Evolutionary conservation across 2,113 vertebrate species (phyloP), one percentile per base, ranked within the genome.

Genomic region (Carlito syrichta): DNA sequence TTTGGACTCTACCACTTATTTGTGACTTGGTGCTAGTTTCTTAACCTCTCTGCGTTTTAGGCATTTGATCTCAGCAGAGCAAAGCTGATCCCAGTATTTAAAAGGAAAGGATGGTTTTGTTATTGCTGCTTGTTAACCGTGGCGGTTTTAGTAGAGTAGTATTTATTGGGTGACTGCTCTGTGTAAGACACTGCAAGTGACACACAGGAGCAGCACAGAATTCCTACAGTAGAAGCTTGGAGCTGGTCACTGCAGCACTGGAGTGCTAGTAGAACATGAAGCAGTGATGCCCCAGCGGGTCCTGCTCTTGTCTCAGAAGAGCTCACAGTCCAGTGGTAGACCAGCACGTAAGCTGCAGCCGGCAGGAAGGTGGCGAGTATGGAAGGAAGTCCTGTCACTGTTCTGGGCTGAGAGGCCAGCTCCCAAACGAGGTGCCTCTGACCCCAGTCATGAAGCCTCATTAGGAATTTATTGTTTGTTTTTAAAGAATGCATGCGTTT

Each of bases 241-340:
- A 14, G 56, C 50, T 48, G 43, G 20, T 48, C 22, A 6, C 20
- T 10, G 27, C 43, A 30, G 32, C n/a, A 12, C 30, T 22, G 19
- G 16, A 38, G 38, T 79, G 52, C 73, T 13, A 12, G 5, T 40
- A 43, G 86, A 5, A 40, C 6, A 0, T 30, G 43, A 14, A 16
- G 35, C 30, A 23, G 22, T 6, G 11, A 2, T 2, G 22, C 38
- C 38, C n/a, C n/a, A n/a, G n/a, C 1, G 3, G 20, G 6, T 35
- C 13, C 8, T n/a, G 38, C 71, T 19, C 6, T 23, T 0, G 7
- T 60, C 7, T 48, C 10, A 11, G 52, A 77, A 35, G 71, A 40
- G 48, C 84, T 62, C 73, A 17, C 16, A 6, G 5, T 40, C 20
- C 30, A 25, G 22, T 22, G 56, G 30, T 20, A 4, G 56, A 30